Conservation (phyloP, 2,888 invertebrate species). For the Dryocosmus kuriphilus region DNA sequence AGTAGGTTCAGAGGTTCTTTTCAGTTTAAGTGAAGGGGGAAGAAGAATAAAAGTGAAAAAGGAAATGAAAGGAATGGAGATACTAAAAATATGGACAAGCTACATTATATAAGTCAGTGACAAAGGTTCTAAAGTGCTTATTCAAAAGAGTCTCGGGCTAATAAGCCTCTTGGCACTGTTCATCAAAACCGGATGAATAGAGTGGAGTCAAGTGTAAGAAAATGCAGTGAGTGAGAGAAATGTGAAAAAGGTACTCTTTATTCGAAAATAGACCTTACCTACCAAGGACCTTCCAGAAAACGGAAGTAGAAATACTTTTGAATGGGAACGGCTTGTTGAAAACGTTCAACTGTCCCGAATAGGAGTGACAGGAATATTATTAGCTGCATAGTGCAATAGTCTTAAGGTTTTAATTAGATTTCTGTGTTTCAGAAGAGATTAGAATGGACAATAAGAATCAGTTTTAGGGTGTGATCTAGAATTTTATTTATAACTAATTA, state of each 20-base stretch:
- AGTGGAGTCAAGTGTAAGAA: conserved; percentile 8
- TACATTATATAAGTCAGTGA: neutral
- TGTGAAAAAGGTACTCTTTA: neutral
- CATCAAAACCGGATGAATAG: conserved; percentile 2
- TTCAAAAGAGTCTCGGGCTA: conserved; percentile 21
- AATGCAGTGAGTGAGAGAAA: neutral
- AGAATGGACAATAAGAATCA: neutral
- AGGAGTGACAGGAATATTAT: conserved; percentile 20
- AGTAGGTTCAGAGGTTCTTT: too few relatives aligned
- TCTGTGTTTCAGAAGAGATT: neutral
- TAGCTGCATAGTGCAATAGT: conserved; percentile 29
- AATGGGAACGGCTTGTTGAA: neutral
- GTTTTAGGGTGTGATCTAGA: neutral
- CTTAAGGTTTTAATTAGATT: neutral
- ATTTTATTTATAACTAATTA: conserved; percentile 1
- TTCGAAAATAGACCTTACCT: neutral
- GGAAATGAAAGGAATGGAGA: conserved; percentile 7
- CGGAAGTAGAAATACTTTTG: conserved; percentile 18
- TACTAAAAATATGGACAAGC: conserved; percentile 8
- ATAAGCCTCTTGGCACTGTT: conserved; percentile 31
- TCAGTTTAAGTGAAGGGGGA: neutral
- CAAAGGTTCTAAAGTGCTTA: conserved; percentile 26
- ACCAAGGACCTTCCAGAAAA: conserved; percentile 20
- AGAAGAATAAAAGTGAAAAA: conserved; percentile 7
- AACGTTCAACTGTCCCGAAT: conserved; percentile 28